These are phyloP conservation scores for Callyntrura guangdongensis DNA, from an alignment of 2,888 invertebrate species.

Conservation along the genomic window DNA sequence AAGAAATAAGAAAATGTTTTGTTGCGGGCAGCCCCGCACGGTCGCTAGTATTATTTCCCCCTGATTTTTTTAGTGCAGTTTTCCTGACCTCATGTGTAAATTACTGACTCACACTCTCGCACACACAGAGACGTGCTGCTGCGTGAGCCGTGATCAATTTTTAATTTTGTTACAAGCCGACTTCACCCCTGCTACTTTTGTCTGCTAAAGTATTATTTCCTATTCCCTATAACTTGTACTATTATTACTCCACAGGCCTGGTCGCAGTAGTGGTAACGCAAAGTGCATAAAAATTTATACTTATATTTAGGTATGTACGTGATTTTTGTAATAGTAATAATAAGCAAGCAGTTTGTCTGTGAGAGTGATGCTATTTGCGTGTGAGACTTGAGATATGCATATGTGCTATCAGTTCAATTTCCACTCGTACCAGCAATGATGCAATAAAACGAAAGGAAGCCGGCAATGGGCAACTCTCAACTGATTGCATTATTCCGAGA, in stretches of 20 bases:
- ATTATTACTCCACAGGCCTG: neutral
- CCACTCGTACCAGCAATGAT: neutral
- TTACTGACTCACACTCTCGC: constrained; percentile 79
- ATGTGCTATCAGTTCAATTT: neutral
- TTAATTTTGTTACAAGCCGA: constrained; percentile 69
- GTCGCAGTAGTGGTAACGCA: too few relatives aligned
- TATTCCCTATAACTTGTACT: constrained; percentile 8
- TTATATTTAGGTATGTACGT: too few relatives aligned
- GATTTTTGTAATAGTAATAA: too few relatives aligned
- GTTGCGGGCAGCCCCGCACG: neutral
- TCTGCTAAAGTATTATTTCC: constrained; percentile 10
- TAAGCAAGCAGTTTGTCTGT: neutral
- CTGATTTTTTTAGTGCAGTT: constrained; percentile 63
- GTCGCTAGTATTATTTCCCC: neutral
- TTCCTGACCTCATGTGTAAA: constrained; percentile 77
- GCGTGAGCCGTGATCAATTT: constrained; percentile 79
- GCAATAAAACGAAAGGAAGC: constrained; percentile 41
- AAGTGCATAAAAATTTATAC: too few relatives aligned
- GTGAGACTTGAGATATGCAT: neutral
- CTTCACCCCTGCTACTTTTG: constrained; percentile 35
- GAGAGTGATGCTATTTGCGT: constrained; percentile 19
- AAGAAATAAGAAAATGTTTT: constrained; percentile 11
- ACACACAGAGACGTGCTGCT: constrained; percentile 67
- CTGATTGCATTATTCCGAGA: neutral
- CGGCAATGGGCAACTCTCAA: constrained; percentile 27